Evolutionary conservation across 2,888 invertebrate species (phyloP), one percentile per base, ranked within the genome.

Genomic region (Drosophila yooni): DNA sequence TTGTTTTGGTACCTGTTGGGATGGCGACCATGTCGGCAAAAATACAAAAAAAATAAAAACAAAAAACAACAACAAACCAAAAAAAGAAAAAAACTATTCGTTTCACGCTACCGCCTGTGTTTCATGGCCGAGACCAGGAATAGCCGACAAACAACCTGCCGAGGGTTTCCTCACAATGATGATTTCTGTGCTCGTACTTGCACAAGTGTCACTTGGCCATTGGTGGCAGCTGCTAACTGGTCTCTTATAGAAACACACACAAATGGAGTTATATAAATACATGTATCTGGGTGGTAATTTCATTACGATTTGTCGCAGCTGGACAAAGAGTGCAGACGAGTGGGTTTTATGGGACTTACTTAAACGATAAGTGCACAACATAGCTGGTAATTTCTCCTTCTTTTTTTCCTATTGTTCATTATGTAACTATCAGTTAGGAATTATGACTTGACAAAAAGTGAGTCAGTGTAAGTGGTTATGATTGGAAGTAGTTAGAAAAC

Each of bases 181-280:
- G 60, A 74, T 72, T 67, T 73, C 68, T 69, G 68, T 69, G 67
- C 74, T 59, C 52, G 70, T 82, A 83, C 82, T 85, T 88, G 73
- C 86, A 88, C 83, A 88, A 83, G 89, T 86, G 89, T 86, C 78
- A 74, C 83, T 76, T 78, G 79, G 74, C 59, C 74, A 70, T 66
- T 69, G 69, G 63, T 59, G 69, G 54, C 58, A 59, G 29, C 38
- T 50, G 48, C 10, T 62, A 62, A 66, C 51, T 53, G 61, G 76
- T 63, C 59, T 25, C 18, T n/a, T 21, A 58, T 64, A 38, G n/a
- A n/a, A 38, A 59, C 27, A 34, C 10, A 25, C 31, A 46, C 25
- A n/a, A n/a, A 46, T 40, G 33, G 31, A 34, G 38, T 25, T 13
- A 4, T 31, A 3, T 64, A 40, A 18, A 13, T 34, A 33, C 25